A percentile compares a stretch with the other conserved stretches of the same genome.
Conservation (phyloP, 2,888 invertebrate species). For the Lissocephala sabroskyi region DNA sequence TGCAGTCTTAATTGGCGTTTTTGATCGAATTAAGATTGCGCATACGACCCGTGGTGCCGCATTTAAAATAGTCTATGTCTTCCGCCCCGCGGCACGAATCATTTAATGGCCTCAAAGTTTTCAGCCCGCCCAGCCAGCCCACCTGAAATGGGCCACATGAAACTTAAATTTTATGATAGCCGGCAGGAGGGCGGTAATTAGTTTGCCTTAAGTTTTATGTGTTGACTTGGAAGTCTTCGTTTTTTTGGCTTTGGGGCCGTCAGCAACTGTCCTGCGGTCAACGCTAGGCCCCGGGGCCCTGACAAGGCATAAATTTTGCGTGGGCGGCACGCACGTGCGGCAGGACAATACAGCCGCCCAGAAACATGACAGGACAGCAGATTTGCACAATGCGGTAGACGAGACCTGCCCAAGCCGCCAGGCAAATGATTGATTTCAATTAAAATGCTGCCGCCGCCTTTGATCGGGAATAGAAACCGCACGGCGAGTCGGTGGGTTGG, state of each 20-base stretch:
- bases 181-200: too few species aligned
- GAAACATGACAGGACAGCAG: slow-evolving; percentile 21
- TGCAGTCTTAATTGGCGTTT: slow-evolving; percentile 1
- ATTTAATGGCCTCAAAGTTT: slow-evolving; percentile 40
- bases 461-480: too few species aligned
- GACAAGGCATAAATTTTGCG: slow-evolving; percentile 35
- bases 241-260: too few species aligned
- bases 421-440: too few species aligned
- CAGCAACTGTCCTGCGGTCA: too few species aligned
- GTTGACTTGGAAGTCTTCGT: too few species aligned
- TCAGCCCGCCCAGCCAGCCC: slow-evolving; percentile 5
- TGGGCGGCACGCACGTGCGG: slow-evolving; percentile 4
- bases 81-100: slow-evolving; percentile 13
- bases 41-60: slow-evolving; percentile 5
- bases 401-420: too few species aligned
- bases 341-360: not conserved
- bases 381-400: slow-evolving; percentile 12
- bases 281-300: too few species aligned
- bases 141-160: slow-evolving; percentile 24
- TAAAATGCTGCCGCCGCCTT: too few species aligned
- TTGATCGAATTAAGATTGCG: slow-evolving; percentile 11
- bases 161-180: slow-evolving; percentile 31
- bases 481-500: too few species aligned
- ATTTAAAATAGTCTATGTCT: slow-evolving; percentile 3
- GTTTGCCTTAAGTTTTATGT: too few species aligned